These are phyloP conservation scores for Drosophila leontia DNA, from an alignment of 1,140 invertebrate genomes.

Conservation along the genomic window DNA sequence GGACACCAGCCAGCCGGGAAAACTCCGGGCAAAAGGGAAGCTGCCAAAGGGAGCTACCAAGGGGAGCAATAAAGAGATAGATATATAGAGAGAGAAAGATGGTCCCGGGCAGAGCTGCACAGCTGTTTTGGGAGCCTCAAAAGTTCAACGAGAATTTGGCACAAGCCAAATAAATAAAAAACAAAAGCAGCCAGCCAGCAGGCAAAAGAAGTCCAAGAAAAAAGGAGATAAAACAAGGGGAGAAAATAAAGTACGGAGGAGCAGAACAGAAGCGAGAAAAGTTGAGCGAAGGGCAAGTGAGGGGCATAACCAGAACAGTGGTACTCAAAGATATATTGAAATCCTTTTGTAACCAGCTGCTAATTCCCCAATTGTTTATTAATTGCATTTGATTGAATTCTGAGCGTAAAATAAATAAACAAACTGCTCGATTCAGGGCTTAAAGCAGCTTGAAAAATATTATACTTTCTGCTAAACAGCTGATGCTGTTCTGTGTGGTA, in stretches of 20 bases:
- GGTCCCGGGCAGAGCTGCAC: constrained; percentile 39
- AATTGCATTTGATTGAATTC: constrained; percentile 17
- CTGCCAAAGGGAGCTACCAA: neutral
- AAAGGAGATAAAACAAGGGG: constrained; percentile 8
- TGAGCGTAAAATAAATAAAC: neutral
- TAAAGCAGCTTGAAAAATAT: constrained; percentile 7
- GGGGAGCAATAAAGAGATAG: constrained; percentile 14
- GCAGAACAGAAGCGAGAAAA: constrained; percentile 9
- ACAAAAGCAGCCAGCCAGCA: constrained; percentile 16
- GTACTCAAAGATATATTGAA: neutral
- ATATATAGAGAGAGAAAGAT: constrained; percentile 14
- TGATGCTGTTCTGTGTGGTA: neutral
- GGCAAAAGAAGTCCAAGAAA: constrained; percentile 5
- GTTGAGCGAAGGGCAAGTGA: constrained; percentile 55
- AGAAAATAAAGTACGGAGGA: neutral
- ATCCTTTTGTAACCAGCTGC: neutral
- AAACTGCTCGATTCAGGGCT: neutral
- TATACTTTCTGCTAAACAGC: neutral
- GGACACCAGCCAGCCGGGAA: constrained; percentile 47
- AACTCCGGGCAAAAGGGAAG: constrained; percentile 12
- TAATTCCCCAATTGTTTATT: constrained; percentile 14
- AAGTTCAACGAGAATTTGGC: constrained; percentile 67
- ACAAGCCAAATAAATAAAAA: constrained; percentile 35
- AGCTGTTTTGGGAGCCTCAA: constrained; percentile 59
- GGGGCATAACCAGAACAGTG: constrained; percentile 45